Conservation (phyloP, 53 echinoderm and acorn worm species). For the Zoroaster sp. region DNA sequence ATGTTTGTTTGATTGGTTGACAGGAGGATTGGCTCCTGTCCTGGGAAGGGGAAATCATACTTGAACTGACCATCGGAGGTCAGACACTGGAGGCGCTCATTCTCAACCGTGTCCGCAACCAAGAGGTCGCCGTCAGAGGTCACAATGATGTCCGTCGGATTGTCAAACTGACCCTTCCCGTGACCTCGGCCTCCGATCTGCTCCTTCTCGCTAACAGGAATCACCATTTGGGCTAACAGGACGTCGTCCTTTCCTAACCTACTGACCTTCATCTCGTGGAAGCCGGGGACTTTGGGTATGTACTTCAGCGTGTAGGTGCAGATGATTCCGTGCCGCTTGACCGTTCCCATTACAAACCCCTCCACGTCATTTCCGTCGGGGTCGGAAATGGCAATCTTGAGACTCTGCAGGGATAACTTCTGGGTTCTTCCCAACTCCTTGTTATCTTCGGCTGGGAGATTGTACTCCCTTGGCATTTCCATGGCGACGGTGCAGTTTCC, state of each 20-base stretch:
- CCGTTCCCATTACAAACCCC: constrained; percentile 64
- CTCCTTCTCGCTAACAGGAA: constrained; percentile 78
- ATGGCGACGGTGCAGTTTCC: constrained; percentile 77
- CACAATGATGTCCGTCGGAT: constrained; percentile 78
- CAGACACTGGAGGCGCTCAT: constrained; percentile 80
- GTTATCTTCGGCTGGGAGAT: constrained; percentile 55
- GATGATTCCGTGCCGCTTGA: constrained; percentile 61
- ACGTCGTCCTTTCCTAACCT: constrained; percentile 44
- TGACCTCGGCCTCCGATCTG: constrained; percentile 82
- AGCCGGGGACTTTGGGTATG: constrained; percentile 68
- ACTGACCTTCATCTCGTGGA: constrained; percentile 75
- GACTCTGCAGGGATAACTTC: constrained; percentile 71
- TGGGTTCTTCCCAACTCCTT: constrained; percentile 53
- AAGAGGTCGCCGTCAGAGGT: constrained; percentile 74
- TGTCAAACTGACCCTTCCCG: constrained; percentile 72
- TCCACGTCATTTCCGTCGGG: constrained; percentile 68
- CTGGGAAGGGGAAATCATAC: constrained; percentile 64
- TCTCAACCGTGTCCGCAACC: constrained; percentile 92
- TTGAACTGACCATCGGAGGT: constrained; percentile 74
- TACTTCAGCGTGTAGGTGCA: constrained; percentile 78
- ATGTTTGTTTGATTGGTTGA: constrained; percentile 64
- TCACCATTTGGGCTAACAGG: constrained; percentile 66
- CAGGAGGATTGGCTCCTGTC: constrained; percentile 78
- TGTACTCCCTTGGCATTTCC: constrained; percentile 80
- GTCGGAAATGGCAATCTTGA: constrained; percentile 72